A percentile compares a stretch with the other conserved stretches of the same genome.
These are phyloP conservation scores for Pempheris klunzingeri DNA, from an alignment of 2,797 vertebrate species.

Conservation along the genomic window DNA sequence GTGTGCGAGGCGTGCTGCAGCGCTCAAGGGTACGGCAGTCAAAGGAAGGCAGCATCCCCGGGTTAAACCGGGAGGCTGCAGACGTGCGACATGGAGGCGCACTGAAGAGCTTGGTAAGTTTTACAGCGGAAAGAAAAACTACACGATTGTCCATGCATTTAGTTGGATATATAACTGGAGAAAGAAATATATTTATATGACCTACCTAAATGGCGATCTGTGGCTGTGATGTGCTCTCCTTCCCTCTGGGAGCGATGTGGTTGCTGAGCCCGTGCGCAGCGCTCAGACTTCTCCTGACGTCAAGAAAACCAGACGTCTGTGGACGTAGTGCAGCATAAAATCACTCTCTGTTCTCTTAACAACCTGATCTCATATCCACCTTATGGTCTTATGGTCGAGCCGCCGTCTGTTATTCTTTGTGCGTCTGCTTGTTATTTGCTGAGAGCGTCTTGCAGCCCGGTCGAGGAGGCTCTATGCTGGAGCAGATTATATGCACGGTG, in stretches of 20 bases:
- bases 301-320: conserved; percentile 76
- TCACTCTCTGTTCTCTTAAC: conserved; percentile 59
- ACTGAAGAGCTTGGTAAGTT: conserved; percentile 18
- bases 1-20: conserved; percentile 63
- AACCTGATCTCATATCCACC: conserved; percentile 54
- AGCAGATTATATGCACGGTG: not conserved
- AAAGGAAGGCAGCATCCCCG: conserved; percentile 60
- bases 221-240: conserved; percentile 67
- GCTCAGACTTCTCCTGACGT: conserved; percentile 82
- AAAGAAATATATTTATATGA: conserved; percentile 19
- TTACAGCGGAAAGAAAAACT: not conserved
- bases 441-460: not conserved
- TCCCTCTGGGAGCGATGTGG: conserved; percentile 75
- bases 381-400: conserved; percentile 12
- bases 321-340: conserved; percentile 76
- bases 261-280: conserved; percentile 77
- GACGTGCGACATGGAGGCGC: conserved; percentile 38
- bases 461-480: not conserved
- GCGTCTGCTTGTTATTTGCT: conserved; percentile 37
- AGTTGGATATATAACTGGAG: not conserved
- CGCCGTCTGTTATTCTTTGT: conserved; percentile 34
- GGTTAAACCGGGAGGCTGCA: conserved; percentile 56
- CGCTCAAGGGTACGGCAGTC: conserved; percentile 79
- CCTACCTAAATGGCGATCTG: conserved; percentile 80
- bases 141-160: not conserved